These are phyloP conservation scores for Ganaspis sp. DNA, from an alignment of 1,140 invertebrate species.

Conservation along the genomic window DNA sequence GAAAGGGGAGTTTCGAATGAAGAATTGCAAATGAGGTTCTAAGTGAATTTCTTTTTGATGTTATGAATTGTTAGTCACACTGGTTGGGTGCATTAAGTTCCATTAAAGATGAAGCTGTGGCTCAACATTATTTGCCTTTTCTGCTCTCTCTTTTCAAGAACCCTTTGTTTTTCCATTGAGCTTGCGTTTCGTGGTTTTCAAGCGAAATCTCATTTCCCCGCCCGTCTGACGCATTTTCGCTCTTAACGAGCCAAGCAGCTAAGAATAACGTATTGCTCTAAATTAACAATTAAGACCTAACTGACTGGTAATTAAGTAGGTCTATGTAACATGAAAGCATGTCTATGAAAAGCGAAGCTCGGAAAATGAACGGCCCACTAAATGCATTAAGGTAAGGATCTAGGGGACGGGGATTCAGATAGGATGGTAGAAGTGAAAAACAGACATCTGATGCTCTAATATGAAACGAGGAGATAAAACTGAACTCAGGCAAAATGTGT, in stretches of 20 bases:
- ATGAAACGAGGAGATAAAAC: not conserved
- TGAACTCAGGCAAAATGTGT: not conserved
- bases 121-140: slow-evolving; percentile 38
- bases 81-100: slow-evolving; percentile 21
- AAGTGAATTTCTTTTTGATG: no score
- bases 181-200: slow-evolving; percentile 57
- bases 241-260: slow-evolving; percentile 58
- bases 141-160: slow-evolving; percentile 28
- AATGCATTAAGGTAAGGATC: not conserved
- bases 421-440: slow-evolving; percentile 34
- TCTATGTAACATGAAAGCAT: slow-evolving; percentile 31
- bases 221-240: slow-evolving; percentile 58
- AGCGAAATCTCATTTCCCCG: slow-evolving; percentile 57
- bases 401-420: slow-evolving; percentile 15
- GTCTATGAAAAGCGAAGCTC: slow-evolving; percentile 8
- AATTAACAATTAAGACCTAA: slow-evolving; percentile 62
- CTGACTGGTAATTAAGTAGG: slow-evolving; percentile 57
- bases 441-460: not conserved
- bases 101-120: slow-evolving; percentile 51
- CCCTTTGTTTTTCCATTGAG: slow-evolving; percentile 48
- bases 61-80: no score
- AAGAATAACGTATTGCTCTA: slow-evolving; percentile 61
- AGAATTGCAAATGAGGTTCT: no score
- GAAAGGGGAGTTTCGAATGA: no score
- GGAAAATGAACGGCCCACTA: slow-evolving; percentile 17